Percentiles rank a stretch among this genome's conserved stretches.
phyloP scores from a whole-genome alignment of 2,113 vertebrate species.

The Tyrannus savana region DNA sequence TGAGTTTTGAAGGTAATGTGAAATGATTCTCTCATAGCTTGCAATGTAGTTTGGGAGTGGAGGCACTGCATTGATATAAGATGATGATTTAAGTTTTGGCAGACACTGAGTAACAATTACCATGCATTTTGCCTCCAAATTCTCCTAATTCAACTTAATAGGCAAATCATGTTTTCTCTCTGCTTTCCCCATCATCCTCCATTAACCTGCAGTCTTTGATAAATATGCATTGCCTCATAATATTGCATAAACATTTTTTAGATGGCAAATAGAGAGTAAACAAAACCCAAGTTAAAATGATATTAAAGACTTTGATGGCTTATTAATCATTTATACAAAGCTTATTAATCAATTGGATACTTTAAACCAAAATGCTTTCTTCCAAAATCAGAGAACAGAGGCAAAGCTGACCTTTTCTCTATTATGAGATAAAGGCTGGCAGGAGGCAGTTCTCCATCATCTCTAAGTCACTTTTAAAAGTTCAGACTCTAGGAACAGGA shows the following conservation, averaged over 20 bases:
- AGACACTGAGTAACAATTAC: conserved; percentile 14
- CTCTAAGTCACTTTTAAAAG: background rate
- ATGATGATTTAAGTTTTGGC: conserved; percentile 46
- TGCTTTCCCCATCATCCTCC: conserved; percentile 36
- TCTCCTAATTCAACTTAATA: conserved; percentile 35
- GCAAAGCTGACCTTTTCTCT: background rate
- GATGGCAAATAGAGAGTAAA: conserved; percentile 51
- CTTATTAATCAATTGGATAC: conserved; percentile 30
- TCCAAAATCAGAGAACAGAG: background rate
- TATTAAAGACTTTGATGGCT: conserved; percentile 34
- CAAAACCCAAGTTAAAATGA: conserved; percentile 29
- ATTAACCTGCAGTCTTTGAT: conserved; percentile 58
- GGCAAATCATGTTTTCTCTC: conserved; percentile 41
- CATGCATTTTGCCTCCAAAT: conserved; percentile 45
- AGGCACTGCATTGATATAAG: conserved; percentile 2
- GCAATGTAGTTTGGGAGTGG: background rate
- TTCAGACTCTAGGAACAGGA: background rate
- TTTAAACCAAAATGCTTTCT: background rate
- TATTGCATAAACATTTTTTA: conserved; percentile 63
- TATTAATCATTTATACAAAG: conserved; percentile 48
- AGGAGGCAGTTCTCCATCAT: background rate
- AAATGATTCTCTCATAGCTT: conserved; percentile 9
- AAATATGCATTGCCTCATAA: conserved; percentile 29
- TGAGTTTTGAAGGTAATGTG: background rate
- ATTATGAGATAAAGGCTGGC: background rate